phyloP scores from a whole-genome alignment of 2,113 vertebrate genomes.

The Callipepla californica region DNA sequence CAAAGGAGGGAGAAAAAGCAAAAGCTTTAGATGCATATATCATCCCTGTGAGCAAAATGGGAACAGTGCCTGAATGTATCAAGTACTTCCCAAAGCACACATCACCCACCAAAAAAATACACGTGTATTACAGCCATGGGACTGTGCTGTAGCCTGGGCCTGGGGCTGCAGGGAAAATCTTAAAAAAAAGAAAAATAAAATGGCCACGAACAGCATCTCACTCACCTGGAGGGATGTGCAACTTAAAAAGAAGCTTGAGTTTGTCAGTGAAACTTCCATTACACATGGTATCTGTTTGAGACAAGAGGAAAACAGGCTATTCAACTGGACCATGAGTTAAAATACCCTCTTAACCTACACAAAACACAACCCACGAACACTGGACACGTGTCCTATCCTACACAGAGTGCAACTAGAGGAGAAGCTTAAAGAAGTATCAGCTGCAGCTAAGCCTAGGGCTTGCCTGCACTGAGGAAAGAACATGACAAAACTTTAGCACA shows the following conservation, averaged over 20 bases:
- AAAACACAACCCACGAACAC: not conserved
- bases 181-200: not conserved
- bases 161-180: not conserved
- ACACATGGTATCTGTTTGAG: constrained; percentile 88
- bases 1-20: not conserved
- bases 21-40: not conserved
- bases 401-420: not conserved
- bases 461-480: not conserved
- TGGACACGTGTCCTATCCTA: not conserved
- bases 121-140: not conserved
- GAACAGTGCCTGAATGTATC: not conserved
- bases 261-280: constrained; percentile 94
- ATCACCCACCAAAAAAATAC: not conserved
- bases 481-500: not conserved
- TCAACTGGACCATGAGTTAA: not conserved
- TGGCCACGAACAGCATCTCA: not conserved
- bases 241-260: constrained; percentile 96
- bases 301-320: not conserved
- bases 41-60: not conserved
- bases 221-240: constrained; percentile 95
- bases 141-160: not conserved
- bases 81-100: not conserved
- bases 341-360: not conserved
- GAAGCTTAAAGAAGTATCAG: not conserved
- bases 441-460: not conserved